Evolutionary conservation across 2,113 vertebrate genomes (phyloP), one percentile per base, ranked within the genome.

Genomic region (Neolamprologus ventralis): DNA sequence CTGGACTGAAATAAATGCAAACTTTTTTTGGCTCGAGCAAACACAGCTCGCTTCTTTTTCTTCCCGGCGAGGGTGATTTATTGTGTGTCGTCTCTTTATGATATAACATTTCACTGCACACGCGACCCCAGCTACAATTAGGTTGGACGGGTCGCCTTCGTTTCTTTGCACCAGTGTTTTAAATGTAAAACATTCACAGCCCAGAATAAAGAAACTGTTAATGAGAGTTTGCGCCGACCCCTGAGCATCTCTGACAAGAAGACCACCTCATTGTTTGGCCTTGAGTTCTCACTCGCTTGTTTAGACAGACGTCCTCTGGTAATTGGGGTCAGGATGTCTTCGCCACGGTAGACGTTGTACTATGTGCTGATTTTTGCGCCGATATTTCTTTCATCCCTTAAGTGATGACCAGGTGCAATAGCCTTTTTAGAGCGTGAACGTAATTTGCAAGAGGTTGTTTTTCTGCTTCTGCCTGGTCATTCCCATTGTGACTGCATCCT

Each of bases 241-340:
- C 90, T 87, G 81, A 81, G 86, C 84, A 78, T 90, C 84, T 93
- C 68, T 87, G 88, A 93, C 82, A 65, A 84, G 81, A 86, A 9
- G 19, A 84, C 73, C 89, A 88, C 82, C 85, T 92, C 90, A 87
- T 82, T 88, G 93, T 91, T 94, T 93, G 92, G 89, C 93, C 95
- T 90, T 93, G 89, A 90, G 89, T 92, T 91, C 89, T 89, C 55
- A 37, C 84, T 57, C 14, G 7, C 40, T 82, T 90, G 81, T 89
- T 90, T 82, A 86, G 87, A 88, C 54, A 81, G 80, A 68, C 85
- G 49, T 85, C 60, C 82, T 54, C 68, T 88, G 85, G 55, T 95
- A 95, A 95, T 94, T 94, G 93, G 93, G 94, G 94, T 95, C 89
- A 91, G 85, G 55, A 89, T 91, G 92, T 93, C 88, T 84, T 60